Base-by-base conservation (phyloP, 2,888 invertebrate species). In the Orthosia incerta region DNA sequence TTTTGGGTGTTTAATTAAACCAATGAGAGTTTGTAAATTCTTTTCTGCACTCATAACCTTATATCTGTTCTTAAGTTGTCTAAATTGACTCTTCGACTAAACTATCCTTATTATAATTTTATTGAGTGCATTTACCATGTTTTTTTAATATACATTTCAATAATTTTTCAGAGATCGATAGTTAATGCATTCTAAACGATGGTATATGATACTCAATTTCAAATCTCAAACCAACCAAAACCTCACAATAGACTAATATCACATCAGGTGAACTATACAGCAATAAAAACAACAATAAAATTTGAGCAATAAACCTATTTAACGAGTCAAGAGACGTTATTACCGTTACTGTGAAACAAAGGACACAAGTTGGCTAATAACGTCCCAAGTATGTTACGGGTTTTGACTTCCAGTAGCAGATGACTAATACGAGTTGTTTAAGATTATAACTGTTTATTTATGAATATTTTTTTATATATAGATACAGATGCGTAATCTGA, bases 311-410 rank as follows among this genome's bases (percentile, higher is more conserved):
- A 83, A 79, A 79, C 45, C 70, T 64, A 78, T 74, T 82, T 64
- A 61, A 79, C 75, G 70, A 75, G 62, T 59, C 46, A 73, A 71
- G 60, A 68, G 67, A 69, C 79, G 46, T 79, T 80, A 79, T 48
- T 75, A 75, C 55, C 60, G 65, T 84, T 65, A 70, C 56, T 63
- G 45, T 50, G 46, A 62, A 71, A 84, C 79, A 83, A 75, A 79
- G 71, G 77, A 79, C 64, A 75, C 60, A 86, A 86, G 80, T 86
- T 86, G 23, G 53, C 71, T 74, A 82, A 79, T 82, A 83, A 82
- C 51, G 46, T 20, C 20, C 50, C 50, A 39, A 74, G 63, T 26
- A 65, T 68, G 13, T 77, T 68, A 60, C 75, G 50, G 68, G 61
- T 46, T 76, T 71, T 23, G 51, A 74, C 70, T 75, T 78, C 71